phyloP scores from a whole-genome alignment of 2,113 vertebrate species.

The Alosa alosa region DNA sequence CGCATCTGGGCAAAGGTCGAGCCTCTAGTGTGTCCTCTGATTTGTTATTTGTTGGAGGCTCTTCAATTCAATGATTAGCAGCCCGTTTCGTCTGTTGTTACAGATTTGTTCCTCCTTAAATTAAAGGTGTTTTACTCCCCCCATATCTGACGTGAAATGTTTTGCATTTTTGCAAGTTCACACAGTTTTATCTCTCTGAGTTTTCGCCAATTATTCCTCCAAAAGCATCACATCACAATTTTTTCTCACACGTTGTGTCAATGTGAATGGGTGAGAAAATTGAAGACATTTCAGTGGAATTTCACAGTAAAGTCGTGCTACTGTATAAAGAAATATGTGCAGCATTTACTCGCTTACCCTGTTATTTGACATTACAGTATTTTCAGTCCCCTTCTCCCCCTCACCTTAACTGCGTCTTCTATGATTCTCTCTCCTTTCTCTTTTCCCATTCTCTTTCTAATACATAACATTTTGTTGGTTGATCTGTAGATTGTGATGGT shows the following conservation, averaged over 20 bases:
- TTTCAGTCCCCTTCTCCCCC: no score
- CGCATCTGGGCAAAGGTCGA: neutral
- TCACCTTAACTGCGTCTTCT: neutral
- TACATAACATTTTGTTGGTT: neutral
- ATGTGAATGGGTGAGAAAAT: neutral
- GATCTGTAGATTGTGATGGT: constrained; percentile 76
- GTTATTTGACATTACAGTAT: no score
- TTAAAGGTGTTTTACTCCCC: neutral
- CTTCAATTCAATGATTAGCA: neutral
- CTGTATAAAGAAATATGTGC: no score
- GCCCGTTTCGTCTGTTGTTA: neutral
- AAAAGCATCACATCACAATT: no score
- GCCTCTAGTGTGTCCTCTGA: neutral
- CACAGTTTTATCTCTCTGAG: no score
- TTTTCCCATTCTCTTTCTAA: neutral
- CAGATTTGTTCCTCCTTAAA: neutral
- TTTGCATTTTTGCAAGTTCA: no score
- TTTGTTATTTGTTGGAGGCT: neutral
- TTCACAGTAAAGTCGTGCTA: no score
- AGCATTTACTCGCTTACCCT: no score
- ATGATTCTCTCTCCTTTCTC: neutral
- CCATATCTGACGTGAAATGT: neutral
- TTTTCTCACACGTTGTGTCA: neutral
- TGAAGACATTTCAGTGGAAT: neutral
- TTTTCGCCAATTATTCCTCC: no score